A percentile compares a stretch with the other conserved stretches of the same genome.
Evolutionary conservation across 1,140 invertebrate species (phyloP).

Genomic region (Tachypleus tridentatus): DNA sequence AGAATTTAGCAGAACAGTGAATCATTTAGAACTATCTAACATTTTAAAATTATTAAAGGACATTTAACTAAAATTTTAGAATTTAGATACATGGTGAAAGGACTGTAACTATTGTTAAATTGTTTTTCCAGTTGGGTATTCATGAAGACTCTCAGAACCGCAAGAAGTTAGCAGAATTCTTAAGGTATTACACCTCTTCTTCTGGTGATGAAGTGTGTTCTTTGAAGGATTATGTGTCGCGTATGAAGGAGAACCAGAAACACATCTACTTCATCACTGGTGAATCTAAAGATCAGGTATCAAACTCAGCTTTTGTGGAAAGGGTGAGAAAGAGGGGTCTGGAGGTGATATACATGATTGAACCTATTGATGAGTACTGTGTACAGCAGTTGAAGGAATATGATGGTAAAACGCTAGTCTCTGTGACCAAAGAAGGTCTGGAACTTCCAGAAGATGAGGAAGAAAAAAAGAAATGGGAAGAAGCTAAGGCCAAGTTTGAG

Average conservation of each 20-base stretch:
- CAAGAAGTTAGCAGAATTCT: conserved; percentile 79
- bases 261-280: conserved; percentile 98
- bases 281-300: conserved; percentile 87
- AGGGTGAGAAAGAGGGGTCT: conserved; percentile 92
- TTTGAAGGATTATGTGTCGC: conserved; percentile 86
- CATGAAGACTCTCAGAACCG: conserved; percentile 94
- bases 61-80: no score
- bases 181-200: conserved; percentile 85
- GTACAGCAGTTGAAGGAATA: conserved; percentile 97
- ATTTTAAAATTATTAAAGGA: no score
- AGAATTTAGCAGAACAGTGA: neutral
- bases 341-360: conserved; percentile 97
- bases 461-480: conserved; percentile 94
- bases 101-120: neutral
- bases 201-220: conserved; percentile 88
- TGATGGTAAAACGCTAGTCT: conserved; percentile 89
- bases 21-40: no score
- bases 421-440: conserved; percentile 94
- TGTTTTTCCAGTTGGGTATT: conserved; percentile 58
- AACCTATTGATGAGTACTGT: conserved; percentile 98
- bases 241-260: conserved; percentile 98
- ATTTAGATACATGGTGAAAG: neutral
- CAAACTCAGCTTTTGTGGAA: conserved; percentile 95
- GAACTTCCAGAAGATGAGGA: conserved; percentile 91
- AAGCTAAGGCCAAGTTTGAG: conserved; percentile 88